Conservation (phyloP, 2,113 vertebrate genomes). For the Salminus brasiliensis region DNA sequence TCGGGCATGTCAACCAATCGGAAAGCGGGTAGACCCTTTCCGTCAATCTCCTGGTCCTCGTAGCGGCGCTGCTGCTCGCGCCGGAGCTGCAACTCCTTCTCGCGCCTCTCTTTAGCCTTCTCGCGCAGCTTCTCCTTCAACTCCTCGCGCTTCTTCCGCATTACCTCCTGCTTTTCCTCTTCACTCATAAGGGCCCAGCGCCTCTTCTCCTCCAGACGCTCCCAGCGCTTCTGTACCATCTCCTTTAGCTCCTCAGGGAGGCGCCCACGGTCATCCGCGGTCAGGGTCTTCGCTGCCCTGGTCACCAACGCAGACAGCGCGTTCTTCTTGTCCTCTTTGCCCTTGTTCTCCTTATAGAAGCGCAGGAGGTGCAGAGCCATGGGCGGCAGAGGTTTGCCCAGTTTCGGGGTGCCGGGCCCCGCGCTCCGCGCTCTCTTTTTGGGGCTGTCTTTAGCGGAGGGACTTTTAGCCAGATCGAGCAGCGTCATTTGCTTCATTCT, state of each 20-base stretch:
- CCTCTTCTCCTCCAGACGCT: constrained; percentile 88
- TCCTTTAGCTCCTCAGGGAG: constrained; percentile 88
- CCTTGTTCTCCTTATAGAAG: constrained; percentile 95
- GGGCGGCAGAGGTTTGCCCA: constrained; percentile 88
- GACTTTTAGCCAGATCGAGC: constrained; percentile 90
- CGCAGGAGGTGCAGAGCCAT: constrained; percentile 92
- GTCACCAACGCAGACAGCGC: constrained; percentile 88
- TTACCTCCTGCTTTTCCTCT: constrained; percentile 87
- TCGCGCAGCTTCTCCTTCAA: constrained; percentile 88
- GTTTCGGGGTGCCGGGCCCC: constrained; percentile 79
- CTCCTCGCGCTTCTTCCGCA: constrained; percentile 87
- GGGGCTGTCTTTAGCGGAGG: constrained; percentile 74
- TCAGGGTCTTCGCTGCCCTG: constrained; percentile 89
- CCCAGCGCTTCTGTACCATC: constrained; percentile 90
- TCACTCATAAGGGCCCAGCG: constrained; percentile 92
- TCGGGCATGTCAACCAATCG: constrained; percentile 94
- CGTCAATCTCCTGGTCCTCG: constrained; percentile 91
- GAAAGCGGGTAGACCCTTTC: constrained; percentile 83
- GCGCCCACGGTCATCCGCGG: constrained; percentile 84
- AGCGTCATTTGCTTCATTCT: constrained; percentile 98
- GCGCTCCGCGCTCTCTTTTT: constrained; percentile 76
- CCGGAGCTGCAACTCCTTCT: constrained; percentile 88
- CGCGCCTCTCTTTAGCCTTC: constrained; percentile 87
- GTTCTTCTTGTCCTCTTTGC: constrained; percentile 89
- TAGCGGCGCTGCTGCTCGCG: constrained; percentile 88